Evolutionary conservation across 2,888 invertebrate genomes (phyloP), one percentile per base, ranked within the genome.

Genomic region (Drosophila neonasuta): DNA sequence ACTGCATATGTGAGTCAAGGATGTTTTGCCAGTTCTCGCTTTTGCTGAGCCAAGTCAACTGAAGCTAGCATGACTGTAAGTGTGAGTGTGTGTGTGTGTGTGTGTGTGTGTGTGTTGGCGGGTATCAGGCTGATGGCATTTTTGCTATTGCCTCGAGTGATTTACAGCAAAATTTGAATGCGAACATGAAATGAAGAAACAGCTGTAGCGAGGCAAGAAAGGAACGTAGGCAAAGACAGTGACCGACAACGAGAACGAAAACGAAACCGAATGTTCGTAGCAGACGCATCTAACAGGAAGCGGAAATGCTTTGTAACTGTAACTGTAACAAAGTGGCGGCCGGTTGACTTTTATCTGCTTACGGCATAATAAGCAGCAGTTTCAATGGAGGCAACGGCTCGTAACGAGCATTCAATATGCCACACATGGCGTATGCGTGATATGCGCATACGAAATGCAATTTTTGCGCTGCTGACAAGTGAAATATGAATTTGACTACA

Each of bases 91-190:
- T 1, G 13, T 13, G n/a, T 20, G 30, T 2, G 1, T n/a, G 46
- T 36, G 10, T 5, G 42, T 32, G 45, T 46, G 30, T 45, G 39
- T 29, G 50, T 50, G 32, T 60, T 44, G 11, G 7, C 56, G 15
- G 32, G 17, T 71, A 52, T 51, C 46, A 41, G 41, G 62, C 44
- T 67, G 71, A 51, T 59, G 52, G 52, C 59, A 50, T 63, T 72
- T 70, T 55, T 57, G 50, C 36, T 58, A 58, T 66, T 60, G 70
- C 62, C 74, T 61, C 54, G 34, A 60, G 70, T 74, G 74, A 68
- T 60, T 60, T 63, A 68, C 72, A 64, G 39, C 42, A 41, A 55
- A 70, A 66, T 73, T 70, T 70, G 74, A 63, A 70, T 66, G 41
- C 63, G 48, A 60, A 45, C 45, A 42, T 32, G 50, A 49, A n/a